Base-by-base conservation (phyloP, 2,113 vertebrate genomes). In the Accipiter cooperii region DNA sequence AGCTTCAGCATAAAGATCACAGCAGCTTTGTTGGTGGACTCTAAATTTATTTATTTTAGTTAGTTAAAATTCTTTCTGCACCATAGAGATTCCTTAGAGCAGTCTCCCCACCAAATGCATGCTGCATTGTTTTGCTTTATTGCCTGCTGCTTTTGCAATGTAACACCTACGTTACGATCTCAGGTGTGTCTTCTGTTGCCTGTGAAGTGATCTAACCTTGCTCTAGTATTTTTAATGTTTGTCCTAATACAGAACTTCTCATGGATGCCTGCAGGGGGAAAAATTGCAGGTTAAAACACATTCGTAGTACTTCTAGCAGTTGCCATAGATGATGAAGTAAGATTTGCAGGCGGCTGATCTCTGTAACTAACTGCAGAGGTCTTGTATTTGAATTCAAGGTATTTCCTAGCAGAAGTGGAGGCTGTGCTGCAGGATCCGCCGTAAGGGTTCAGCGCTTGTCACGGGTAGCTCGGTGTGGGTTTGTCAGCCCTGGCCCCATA, bases 1-100 rank as follows among this genome's bases (percentile, higher is more conserved):
- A 96, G 42, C 64, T 96, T 97, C 66, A 87, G 91, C 98, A 93
- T 95, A 96, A 96, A 97, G 97, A 95, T 96, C 73, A 78, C 49
- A 84, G 80, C n/a, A 51, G 78, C 84, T 95, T 90, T 55, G 76
- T 78, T 76, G 57, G 74, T 58, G 70, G 81, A 68, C 89, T 90
- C 92, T 8, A 75, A 49, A 90, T 92, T 75, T 88, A 76, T 92
- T 95, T 89, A 51, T 40, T 83, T 93, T 87, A 93, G 34, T 91
- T 86, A 76, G 91, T 85, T 89, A 84, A 77, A 81, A 92, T 90
- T 91, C 65, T 85, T 68, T 29, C 55, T 51, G 54, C 4, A 2
- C 36, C 33, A 3, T 17, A 29, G 87, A 77, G 25, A 60, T 85
- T 90, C 63, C 38, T 90, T 52, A 70, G 83, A 80, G 29, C 52